phyloP scores from a whole-genome alignment of 2,113 vertebrate genomes.

The Stigmatopora argus region DNA sequence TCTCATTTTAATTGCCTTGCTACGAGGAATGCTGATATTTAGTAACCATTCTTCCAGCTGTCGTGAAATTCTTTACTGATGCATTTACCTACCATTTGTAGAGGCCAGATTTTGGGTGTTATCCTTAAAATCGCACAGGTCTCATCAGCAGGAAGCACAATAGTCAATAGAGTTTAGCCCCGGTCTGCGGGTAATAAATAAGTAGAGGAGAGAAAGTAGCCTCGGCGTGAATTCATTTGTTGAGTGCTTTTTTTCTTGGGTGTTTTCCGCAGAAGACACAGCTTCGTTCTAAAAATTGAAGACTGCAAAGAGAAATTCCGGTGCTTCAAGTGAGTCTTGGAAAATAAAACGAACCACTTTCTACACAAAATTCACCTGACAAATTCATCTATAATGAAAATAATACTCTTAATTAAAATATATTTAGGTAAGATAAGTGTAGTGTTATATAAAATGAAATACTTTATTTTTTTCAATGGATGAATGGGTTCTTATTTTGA shows the following conservation, averaged over 20 bases:
- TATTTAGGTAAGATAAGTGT: not conserved
- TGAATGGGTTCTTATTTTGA: conserved; percentile 27
- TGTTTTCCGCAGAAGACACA: conserved; percentile 36
- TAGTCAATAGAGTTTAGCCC: not conserved
- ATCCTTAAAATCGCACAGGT: not conserved
- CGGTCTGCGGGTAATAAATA: not conserved
- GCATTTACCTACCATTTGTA: conserved; percentile 19
- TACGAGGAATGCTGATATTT: not conserved
- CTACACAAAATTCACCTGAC: not conserved
- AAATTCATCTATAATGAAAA: not conserved
- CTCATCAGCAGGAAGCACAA: not conserved
- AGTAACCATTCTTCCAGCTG: conserved; percentile 12
- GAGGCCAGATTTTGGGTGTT: conserved; percentile 14
- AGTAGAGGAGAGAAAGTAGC: not conserved
- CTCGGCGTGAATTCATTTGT: not conserved
- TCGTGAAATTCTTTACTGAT: not conserved
- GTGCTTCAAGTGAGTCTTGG: not conserved
- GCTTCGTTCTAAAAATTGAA: not conserved
- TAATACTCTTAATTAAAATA: not conserved
- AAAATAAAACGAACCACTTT: conserved; percentile 17
- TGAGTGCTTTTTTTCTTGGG: not conserved
- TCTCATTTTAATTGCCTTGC: not conserved
- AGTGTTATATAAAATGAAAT: not conserved
- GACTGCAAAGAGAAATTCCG: not conserved
- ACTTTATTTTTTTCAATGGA: too few species aligned